Base-by-base conservation (phyloP, 2,888 invertebrate genomes). In the Polydesmus complanatus region DNA sequence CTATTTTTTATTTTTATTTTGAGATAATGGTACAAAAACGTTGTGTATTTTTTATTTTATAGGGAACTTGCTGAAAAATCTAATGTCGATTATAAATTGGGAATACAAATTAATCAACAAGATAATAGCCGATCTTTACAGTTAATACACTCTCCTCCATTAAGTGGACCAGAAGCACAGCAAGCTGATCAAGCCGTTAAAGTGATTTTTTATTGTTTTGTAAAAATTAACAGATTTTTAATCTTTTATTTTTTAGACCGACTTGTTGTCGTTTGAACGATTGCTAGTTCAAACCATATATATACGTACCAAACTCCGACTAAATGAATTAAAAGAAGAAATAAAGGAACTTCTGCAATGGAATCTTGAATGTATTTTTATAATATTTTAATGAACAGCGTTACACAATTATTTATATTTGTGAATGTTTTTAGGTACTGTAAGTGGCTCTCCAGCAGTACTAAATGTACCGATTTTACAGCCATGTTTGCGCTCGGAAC, bases 271-370 rank as follows among this genome's bases (percentile, higher is more conserved):
- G 3, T 88, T 96, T 83, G 96, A 96, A 77, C 84, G 92, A 48
- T 78, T 96, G 58, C 78, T 96, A 48, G 93, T 95, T 3, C 93
- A 94, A 72, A 95, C 95, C 0, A 93, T 96, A 67, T 94, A 96
- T 71, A 87, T 94, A 61, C 81, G 96, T 66, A 90, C 93, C 0
- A 81, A 88, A 59, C 86, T 88, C 65, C 80, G 94, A 52, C 78
- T 94, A 18, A 81, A 81, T 49, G 91, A 93, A 70, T 80, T 93
- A 37, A 87, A 86, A 72, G 82, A 86, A 65, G 82, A 88, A 69
- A 75, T 89, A 56, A 68, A 71, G 62, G 83, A 83, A 68, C 80
- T 81, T 47, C 78, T 86, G 72, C 72, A 84, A 27, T 83, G 83
- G 70, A 83, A 84, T 67, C 80, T 83, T 14, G 85, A 85, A 72